A percentile compares a stretch with the other conserved stretches of the same genome.
phyloP scores from a whole-genome alignment of 2,888 invertebrate species.

The Drosophila borealis region DNA sequence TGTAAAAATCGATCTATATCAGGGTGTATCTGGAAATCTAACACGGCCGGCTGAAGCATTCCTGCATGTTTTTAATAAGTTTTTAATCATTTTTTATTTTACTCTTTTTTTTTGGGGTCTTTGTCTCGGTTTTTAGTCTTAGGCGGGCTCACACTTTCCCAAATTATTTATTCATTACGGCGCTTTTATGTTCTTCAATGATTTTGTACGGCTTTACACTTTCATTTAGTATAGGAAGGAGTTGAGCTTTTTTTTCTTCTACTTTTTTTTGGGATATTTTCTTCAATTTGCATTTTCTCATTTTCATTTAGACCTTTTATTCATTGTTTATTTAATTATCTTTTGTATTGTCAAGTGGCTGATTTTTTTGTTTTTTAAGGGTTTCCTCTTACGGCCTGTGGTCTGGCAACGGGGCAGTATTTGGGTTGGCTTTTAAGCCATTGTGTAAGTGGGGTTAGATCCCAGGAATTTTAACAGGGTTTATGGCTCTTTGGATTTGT shows the following conservation, averaged over 20 bases:
- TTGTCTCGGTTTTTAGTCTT: constrained; percentile 2
- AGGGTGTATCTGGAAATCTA: neutral
- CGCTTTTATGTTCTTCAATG: constrained; percentile 67
- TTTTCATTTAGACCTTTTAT: constrained; percentile 68
- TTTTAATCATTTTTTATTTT: constrained; percentile 1
- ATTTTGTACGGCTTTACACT: constrained; percentile 73
- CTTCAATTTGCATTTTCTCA: constrained; percentile 68
- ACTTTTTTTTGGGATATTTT: constrained; percentile 43
- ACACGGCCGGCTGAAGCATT: neutral
- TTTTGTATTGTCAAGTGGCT: constrained; percentile 76
- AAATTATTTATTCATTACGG: constrained; percentile 55
- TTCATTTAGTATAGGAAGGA: constrained; percentile 25
- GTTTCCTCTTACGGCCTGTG: constrained; percentile 35
- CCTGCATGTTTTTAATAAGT: neutral
- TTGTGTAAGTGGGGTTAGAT: constrained; percentile 12
- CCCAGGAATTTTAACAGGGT: constrained; percentile 26
- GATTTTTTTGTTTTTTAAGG: constrained; percentile 57
- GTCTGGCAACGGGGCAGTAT: constrained; percentile 27
- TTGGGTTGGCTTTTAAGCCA: constrained; percentile 41
- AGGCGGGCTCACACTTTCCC: constrained; percentile 23
- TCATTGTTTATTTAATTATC: constrained; percentile 79
- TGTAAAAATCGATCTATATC: neutral
- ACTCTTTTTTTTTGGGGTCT: neutral
- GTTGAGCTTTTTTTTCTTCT: constrained; percentile 32
- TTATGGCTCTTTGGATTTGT: constrained; percentile 19